These are phyloP conservation scores for Antheraea pernyi DNA, from an alignment of 1,140 invertebrate genomes.

Conservation along the genomic window DNA sequence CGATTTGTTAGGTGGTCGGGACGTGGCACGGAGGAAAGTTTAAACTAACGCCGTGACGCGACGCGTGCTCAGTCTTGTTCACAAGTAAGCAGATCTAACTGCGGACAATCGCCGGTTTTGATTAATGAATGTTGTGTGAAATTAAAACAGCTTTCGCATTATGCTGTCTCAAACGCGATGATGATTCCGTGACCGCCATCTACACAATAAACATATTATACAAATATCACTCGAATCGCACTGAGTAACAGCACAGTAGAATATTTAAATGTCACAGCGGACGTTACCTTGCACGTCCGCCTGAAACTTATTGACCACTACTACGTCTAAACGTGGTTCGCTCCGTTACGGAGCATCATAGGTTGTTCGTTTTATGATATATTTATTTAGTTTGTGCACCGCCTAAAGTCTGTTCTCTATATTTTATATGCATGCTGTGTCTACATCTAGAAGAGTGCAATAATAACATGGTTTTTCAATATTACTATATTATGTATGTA, in stretches of 20 bases:
- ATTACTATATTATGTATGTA: too few relatives aligned
- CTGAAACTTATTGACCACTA: too few relatives aligned
- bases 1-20: slow-evolving; percentile 44
- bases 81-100: neutral
- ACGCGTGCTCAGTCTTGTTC: neutral
- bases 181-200: neutral
- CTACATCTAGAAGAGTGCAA: too few relatives aligned
- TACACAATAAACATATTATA: slow-evolving; percentile 5
- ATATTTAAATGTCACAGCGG: too few relatives aligned
- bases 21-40: slow-evolving; percentile 34
- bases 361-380: too few relatives aligned
- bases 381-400: too few relatives aligned
- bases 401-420: too few relatives aligned
- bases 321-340: too few relatives aligned
- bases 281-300: too few relatives aligned
- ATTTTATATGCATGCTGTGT: too few relatives aligned
- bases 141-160: slow-evolving; percentile 43
- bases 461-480: too few relatives aligned
- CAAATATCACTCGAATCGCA: neutral
- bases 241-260: neutral
- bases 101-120: slow-evolving; percentile 28
- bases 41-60: slow-evolving; percentile 26
- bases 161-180: slow-evolving; percentile 24
- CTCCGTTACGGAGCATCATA: too few relatives aligned
- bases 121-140: slow-evolving; percentile 51